phyloP scores from a whole-genome alignment of 2,797 vertebrate species.

The Labeo calbasu region DNA sequence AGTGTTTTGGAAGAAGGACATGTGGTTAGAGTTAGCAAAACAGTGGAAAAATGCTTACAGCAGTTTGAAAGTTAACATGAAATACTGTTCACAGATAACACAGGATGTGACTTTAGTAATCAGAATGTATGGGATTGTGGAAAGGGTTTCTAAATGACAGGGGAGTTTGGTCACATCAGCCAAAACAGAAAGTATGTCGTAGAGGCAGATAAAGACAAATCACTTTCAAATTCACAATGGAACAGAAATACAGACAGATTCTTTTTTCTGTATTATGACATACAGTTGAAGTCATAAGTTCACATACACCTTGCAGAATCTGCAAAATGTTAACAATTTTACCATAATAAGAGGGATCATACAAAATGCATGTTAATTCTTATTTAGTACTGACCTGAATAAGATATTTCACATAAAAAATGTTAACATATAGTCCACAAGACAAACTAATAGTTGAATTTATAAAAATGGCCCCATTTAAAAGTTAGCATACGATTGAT shows the following conservation, averaged over 20 bases:
- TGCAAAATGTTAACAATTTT: no score
- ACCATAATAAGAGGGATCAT: no score
- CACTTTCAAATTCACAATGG: not conserved
- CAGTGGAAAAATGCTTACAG: not conserved
- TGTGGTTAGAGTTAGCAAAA: not conserved
- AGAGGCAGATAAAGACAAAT: not conserved
- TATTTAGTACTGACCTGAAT: no score
- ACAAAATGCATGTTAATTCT: no score
- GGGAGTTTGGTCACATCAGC: not conserved
- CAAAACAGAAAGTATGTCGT: not conserved
- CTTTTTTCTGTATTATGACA: not conserved
- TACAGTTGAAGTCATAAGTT: no score
- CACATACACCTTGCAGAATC: no score
- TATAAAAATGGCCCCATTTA: no score
- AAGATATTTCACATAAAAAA: no score
- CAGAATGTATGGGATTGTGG: not conserved
- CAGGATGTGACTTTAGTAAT: not conserved
- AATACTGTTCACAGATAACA: constrained; percentile 2
- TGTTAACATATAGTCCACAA: no score
- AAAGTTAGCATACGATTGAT: no score
- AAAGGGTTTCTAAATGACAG: not conserved
- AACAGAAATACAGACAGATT: not conserved
- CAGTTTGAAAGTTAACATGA: not conserved
- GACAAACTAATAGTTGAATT: no score
- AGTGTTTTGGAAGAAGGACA: not conserved